Base-by-base conservation (phyloP, 2,888 invertebrate genomes). In the Lutraria lutraria region DNA sequence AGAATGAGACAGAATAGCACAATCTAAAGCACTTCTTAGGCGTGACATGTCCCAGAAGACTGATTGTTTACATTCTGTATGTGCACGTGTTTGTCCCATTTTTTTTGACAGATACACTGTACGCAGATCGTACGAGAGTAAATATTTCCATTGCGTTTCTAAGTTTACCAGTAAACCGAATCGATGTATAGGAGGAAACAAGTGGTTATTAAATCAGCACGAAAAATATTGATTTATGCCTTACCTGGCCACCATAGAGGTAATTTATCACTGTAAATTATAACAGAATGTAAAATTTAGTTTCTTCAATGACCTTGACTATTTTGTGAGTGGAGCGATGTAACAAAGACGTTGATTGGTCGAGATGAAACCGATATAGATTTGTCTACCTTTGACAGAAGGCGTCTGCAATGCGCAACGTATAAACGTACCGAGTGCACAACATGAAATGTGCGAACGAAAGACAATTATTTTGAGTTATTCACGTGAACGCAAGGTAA, bases 81-180 rank as follows among this genome's bases (percentile, higher is more conserved):
- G n/a, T 68, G 68, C 84, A 84, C 84, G 84, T 84, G 84, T 84
- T 76, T 84, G 84, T 10, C 84, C 84, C 29, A 84, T 31, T 84
- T 84, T 72, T 25, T 84, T 84, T 84, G 84, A 84, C 84, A 84
- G 84, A 15, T 84, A 25, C n/a, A n/a, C n/a, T n/a, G n/a, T n/a
- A n/a, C n/a, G n/a, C n/a, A n/a, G n/a, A n/a, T n/a, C n/a, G 43
- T 4, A 60, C 31, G 68, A 76, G 3, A 16, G 31, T 16, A 43
- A 43, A 43, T 43, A 43, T 43, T 43, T 43, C 8, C 43, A 43
- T 4, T 8, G 43, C 43, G 43, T 43, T 4, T 8, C 43, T 43
- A 43, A 4, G 43, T 43, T 43, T 43, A 43, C 43, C 43, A 2
- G 8, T 8, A 43, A 43, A 43, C 43, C 43, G 8, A 43, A 43